Base-by-base conservation (phyloP, 2,797 vertebrate genomes). In the Rhinatrema bivittatum region DNA sequence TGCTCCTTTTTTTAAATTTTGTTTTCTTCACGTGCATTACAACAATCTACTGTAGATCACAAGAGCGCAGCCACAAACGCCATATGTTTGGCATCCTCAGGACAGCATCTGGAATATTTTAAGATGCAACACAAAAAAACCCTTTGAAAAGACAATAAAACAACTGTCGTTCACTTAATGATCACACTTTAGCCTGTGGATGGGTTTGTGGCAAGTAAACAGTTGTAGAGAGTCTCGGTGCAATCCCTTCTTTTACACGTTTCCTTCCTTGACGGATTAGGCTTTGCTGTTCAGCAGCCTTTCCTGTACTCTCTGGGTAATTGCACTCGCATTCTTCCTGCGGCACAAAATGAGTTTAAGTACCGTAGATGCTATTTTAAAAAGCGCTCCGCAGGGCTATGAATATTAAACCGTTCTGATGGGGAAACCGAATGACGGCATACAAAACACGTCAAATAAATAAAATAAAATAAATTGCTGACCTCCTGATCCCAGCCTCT, bases 31-130 rank as follows among this genome's bases (percentile, higher is more conserved):
- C 53, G 44, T 68, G 53, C 59, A 66, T 66, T 62, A 57, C 44
- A 78, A 72, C 62, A 72, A 72, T 73, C 57, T 74, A 70, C 63
- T 74, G 56, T 66, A 82, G 79, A 79, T 55, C 53, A 60, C 62
- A 76, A 54, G 45, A 78, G 51, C 50, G 46, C 45, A 68, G 78
- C 72, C 82, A n/a, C n/a, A 81, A 68, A 71, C 42, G 60, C 65
- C 86, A 86, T 79, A 78, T 79, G 70, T 81, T 79, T 79, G 65
- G 68, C 76, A 68, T 74, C 66, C 71, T 48, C 59, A 47, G 50
- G 60, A 75, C 39, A 55, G 63, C 47, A 53, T 76, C 70, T 76
- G 68, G 50, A 78, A 56, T 77, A 79, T 82, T 69, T 68, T 65
- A 81, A 79, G 68, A 78, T 78, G 81, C 75, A 84, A 60, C 63